Evolutionary conservation across 2,888 invertebrate genomes (phyloP).

Genomic region (Trisateles emortualis): DNA sequence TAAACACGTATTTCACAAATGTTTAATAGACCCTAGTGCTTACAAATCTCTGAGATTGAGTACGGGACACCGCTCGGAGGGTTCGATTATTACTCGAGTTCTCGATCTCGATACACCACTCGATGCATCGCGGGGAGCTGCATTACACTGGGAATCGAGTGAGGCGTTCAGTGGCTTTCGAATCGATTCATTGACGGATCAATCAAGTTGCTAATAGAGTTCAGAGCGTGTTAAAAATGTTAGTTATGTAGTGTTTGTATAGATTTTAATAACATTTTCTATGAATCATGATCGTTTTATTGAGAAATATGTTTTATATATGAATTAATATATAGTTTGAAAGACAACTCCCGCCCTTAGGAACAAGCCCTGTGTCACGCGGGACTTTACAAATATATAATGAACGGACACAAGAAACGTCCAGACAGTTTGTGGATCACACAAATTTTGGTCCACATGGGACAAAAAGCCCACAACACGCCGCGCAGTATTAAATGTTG

Average conservation of each 20-base stretch:
- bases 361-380: too few species aligned
- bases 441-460: too few species aligned
- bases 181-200: conserved; percentile 67
- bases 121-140: conserved; percentile 76
- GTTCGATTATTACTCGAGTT: conserved; percentile 79
- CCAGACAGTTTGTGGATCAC: too few species aligned
- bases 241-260: conserved; percentile 14
- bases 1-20: conserved; percentile 24
- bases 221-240: conserved; percentile 32
- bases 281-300: too few species aligned
- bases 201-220: conserved; percentile 46
- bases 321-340: too few species aligned
- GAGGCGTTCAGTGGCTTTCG: conserved; percentile 54
- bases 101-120: conserved; percentile 78
- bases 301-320: too few species aligned
- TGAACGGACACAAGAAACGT: too few species aligned
- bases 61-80: conserved; percentile 71
- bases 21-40: conserved; percentile 51
- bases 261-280: not conserved
- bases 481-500: too few species aligned
- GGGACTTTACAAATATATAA: too few species aligned
- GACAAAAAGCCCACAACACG: too few species aligned
- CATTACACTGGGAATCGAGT: conserved; percentile 64
- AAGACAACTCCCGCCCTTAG: too few species aligned
- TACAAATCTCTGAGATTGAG: conserved; percentile 81